Base-by-base conservation (phyloP, 2,888 invertebrate genomes). In the Serripes groenlandicus region DNA sequence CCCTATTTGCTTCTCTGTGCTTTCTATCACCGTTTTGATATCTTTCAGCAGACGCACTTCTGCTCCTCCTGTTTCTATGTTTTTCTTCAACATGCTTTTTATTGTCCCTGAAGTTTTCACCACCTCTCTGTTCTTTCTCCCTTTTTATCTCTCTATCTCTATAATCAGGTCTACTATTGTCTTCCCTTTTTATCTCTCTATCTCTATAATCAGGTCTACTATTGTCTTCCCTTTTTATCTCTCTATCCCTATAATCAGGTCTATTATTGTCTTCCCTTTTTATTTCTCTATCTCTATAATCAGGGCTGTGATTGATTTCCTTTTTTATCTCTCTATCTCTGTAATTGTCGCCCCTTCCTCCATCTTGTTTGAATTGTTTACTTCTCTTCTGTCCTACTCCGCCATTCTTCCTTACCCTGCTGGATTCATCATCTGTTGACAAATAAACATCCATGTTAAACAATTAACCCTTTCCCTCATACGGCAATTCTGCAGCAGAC, bases 341-440 rank as follows among this genome's bases (percentile, higher is more conserved):
- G 23, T 26, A 18, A 28, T 32, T 64, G 26, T 60, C 28, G 54
- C 60, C 68, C 3, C 68, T n/a, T 23, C 37, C 15, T 23, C 34
- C 54, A 9, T 54, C 34, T 32, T 32, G 49, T 49, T 34, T 30
- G 35, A 32, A 35, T 9, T 28, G 28, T 18, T 66, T 75, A 30
- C 76, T 80, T 30, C 69, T 69, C 52, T 83, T 81, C 32, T 54
- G 72, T 1, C 69, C 75, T 64, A 54, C 66, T 26, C 72, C 84
- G 15, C 68, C 84, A 69, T 78, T 82, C 49, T 78, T 82, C 34
- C 75, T 71, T 18, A 70, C 52, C 0, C 18, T 11, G 21, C 23
- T 37, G 34, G n/a, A 18, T 1, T 79, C 78, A 9, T 56, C 42
- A 23, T 78, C 78, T 69, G n/a, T n/a, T n/a, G n/a, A n/a, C n/a